phyloP scores from a whole-genome alignment of 2,888 invertebrate species.

The Acronicta aceris region DNA sequence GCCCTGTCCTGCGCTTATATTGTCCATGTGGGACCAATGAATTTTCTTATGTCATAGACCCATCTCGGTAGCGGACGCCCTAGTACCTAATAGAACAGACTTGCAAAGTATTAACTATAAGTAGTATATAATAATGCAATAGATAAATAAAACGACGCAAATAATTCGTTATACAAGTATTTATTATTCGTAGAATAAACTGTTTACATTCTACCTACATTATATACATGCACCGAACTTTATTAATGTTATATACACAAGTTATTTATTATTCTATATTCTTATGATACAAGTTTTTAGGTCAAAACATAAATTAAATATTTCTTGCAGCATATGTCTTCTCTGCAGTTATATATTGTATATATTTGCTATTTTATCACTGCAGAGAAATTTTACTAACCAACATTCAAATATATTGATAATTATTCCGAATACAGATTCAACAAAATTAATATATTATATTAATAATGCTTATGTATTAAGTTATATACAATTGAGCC shows the following conservation, averaged over 20 bases:
- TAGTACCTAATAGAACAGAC: too few species aligned
- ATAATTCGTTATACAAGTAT: slow-evolving; percentile 68
- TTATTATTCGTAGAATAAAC: slow-evolving; percentile 71
- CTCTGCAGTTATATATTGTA: neutral
- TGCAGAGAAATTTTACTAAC: slow-evolving; percentile 13
- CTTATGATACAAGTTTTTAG: slow-evolving; percentile 36
- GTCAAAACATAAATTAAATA: slow-evolving; percentile 15
- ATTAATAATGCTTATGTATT: slow-evolving; percentile 36
- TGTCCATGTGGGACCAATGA: too few species aligned
- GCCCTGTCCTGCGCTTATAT: too few species aligned
- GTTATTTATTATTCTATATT: slow-evolving; percentile 39
- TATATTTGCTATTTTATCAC: neutral
- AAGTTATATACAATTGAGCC: slow-evolving; percentile 56
- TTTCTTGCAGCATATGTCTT: slow-evolving; percentile 3
- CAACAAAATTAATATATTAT: slow-evolving; percentile 36
- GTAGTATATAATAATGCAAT: neutral
- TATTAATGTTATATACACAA: slow-evolving; percentile 57
- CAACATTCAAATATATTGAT: slow-evolving; percentile 8
- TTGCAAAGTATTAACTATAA: too few species aligned
- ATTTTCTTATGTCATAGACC: too few species aligned
- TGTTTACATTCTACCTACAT: slow-evolving; percentile 62
- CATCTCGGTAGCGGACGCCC: too few species aligned
- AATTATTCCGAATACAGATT: slow-evolving; percentile 30
- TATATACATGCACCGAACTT: slow-evolving; percentile 72
- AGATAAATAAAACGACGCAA: slow-evolving; percentile 25